phyloP scores from a whole-genome alignment of 2,888 invertebrate species.

The Tridacna crocea region DNA sequence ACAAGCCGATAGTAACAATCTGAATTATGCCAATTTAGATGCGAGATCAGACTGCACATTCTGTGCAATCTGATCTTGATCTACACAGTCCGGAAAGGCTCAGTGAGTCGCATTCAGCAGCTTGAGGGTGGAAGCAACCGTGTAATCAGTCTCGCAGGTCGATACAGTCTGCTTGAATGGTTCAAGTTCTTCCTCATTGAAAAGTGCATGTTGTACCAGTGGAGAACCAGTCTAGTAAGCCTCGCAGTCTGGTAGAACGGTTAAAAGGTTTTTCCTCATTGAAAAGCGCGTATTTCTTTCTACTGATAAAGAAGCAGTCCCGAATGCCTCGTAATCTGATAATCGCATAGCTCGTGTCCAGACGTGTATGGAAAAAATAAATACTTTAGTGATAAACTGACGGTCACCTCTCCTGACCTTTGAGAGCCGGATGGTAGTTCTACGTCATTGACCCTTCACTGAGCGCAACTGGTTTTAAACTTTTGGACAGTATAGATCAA shows the following conservation, averaged over 20 bases:
- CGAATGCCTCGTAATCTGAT: neutral
- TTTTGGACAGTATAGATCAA: neutral
- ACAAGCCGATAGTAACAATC: too few relatives aligned
- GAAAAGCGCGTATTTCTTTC: neutral
- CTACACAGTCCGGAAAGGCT: too few relatives aligned
- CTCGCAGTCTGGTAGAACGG: neutral
- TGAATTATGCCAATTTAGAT: too few relatives aligned
- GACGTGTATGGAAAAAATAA: neutral
- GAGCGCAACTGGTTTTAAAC: neutral
- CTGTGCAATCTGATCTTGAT: too few relatives aligned
- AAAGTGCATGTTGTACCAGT: neutral
- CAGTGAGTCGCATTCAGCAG: too few relatives aligned
- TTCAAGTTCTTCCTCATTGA: neutral
- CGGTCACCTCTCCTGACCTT: neutral
- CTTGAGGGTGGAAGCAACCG: too few relatives aligned
- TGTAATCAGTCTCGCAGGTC: too few relatives aligned
- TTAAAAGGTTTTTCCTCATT: neutral
- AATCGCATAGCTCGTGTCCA: neutral
- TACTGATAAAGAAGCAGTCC: neutral
- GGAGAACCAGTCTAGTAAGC: neutral
- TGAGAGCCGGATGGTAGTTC: neutral
- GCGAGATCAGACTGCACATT: too few relatives aligned
- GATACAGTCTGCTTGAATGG: neutral
- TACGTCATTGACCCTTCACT: too few relatives aligned
- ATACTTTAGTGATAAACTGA: neutral